Base-by-base conservation (phyloP, 2,797 vertebrate genomes). In the Lophotriccus pileatus region DNA sequence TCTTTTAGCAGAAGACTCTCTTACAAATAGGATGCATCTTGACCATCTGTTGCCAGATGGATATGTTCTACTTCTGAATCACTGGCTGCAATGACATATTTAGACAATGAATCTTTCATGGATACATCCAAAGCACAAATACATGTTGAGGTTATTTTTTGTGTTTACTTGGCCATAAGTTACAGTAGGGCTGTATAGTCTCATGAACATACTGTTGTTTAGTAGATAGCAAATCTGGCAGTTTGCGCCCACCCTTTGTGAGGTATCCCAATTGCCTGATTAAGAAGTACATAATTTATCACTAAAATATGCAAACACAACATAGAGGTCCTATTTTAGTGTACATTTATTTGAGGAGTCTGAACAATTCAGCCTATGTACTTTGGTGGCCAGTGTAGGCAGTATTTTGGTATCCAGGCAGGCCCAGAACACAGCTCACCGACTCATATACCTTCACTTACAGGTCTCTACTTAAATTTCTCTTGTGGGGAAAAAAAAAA, bases 21-120 rank as follows among this genome's bases (percentile, higher is more conserved):
- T 84, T 55, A 55, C 89, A 94, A 88, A 89, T 84, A 93, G 95
- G 79, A 96, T 93, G 59, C 74, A 60, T 91, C 69, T 87, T 92
- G 77, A n/a, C 87, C 94, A 93, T 95, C 94, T 93, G 83, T 95
- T 80, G 34, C 62, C 70, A 90, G 87, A 88, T 91, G 84, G 76
- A 95, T 93, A 53, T 81, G 76, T 92, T 96, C 91, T 91, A 67
- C 82, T 92, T 95, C 76, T 95, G 94, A 96, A 92, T 95, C 79
- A 59, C 55, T 87, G 93, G 50, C 84, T 97, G 50, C 83, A 83
- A 28, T 62, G 75, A 52, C 69, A 89, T 73, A 83, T 79, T 93
- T 89, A 93, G 79, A 93, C 96, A 97, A 91, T 77, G 67, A 95
- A 78, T 89, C 75, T 93, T 89, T 86, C 46, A 62, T 69, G 39